These are phyloP conservation scores for Ciconia boyciana DNA, from an alignment of 2,113 vertebrate species.

Conservation along the genomic window DNA sequence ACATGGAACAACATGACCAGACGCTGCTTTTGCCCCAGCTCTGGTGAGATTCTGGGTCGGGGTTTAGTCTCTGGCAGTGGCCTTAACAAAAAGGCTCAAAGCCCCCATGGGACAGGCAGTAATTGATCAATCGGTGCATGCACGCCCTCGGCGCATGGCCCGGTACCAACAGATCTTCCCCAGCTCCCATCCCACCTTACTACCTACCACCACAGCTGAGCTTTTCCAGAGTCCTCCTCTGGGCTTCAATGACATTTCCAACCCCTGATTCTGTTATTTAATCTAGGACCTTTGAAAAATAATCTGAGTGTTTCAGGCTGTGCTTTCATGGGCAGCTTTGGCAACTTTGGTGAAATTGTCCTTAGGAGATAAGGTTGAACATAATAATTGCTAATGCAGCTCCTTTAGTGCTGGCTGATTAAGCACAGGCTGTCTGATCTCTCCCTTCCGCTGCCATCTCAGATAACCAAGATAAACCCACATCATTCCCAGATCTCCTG, in stretches of 20 bases:
- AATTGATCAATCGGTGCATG: not conserved
- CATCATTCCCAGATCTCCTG: not conserved
- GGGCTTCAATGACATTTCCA: not conserved
- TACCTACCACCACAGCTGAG: not conserved
- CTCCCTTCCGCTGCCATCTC: not conserved
- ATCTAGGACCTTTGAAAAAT: not conserved
- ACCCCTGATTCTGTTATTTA: rapidly evolving
- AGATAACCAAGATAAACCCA: not conserved
- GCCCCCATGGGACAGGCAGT: not conserved
- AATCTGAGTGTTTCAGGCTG: not conserved
- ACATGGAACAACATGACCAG: rapidly evolving
- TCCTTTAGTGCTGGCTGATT: not conserved
- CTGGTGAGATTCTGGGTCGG: not conserved
- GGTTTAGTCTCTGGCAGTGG: not conserved
- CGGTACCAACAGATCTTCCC: not conserved
- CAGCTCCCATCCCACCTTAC: not conserved
- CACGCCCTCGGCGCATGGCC: not conserved
- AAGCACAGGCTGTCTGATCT: not conserved
- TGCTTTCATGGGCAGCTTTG: not conserved
- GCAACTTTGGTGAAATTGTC: not conserved
- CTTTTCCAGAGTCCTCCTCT: not conserved
- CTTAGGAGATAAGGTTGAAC: not conserved
- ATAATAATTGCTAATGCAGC: not conserved
- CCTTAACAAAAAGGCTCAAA: not conserved
- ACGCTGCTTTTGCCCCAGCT: rapidly evolving